These are phyloP conservation scores for Argyrosomus japonicus DNA, from an alignment of 2,113 vertebrate genomes.

Conservation along the genomic window DNA sequence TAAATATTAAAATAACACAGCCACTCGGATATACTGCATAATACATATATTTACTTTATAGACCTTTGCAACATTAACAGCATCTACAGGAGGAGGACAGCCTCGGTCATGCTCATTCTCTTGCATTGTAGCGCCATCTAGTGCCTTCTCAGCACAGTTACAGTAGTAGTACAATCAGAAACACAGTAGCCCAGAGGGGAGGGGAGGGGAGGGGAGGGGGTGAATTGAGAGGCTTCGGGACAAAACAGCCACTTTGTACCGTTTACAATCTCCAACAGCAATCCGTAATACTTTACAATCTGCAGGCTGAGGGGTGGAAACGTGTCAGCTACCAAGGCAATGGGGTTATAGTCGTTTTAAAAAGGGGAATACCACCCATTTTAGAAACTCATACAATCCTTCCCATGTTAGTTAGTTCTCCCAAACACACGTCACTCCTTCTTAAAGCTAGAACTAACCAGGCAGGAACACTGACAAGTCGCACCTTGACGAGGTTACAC, in stretches of 20 bases:
- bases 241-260: slow-evolving; percentile 35
- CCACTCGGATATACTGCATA: slow-evolving; percentile 79
- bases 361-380: slow-evolving; percentile 40
- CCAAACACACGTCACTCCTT: background rate
- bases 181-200: slow-evolving; percentile 29
- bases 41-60: slow-evolving; percentile 72
- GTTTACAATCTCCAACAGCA: slow-evolving; percentile 28
- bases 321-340: slow-evolving; percentile 14
- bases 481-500: background rate
- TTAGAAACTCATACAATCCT: slow-evolving; percentile 3
- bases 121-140: slow-evolving; percentile 71
- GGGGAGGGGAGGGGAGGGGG: background rate
- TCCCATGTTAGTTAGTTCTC: background rate
- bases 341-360: background rate
- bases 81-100: slow-evolving; percentile 56
- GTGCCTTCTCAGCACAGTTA: slow-evolving; percentile 67
- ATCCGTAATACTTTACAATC: slow-evolving; percentile 18
- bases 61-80: slow-evolving; percentile 72
- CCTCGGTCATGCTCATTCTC: slow-evolving; percentile 74
- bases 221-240: background rate
- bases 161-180: slow-evolving; percentile 69
- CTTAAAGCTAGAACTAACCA: background rate
- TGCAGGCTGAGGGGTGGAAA: background rate
- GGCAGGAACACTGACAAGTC: background rate
- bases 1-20: slow-evolving; percentile 82